Evolutionary conservation across 2,888 invertebrate genomes (phyloP), one percentile per base, ranked within the genome.

Genomic region (Cephonodes hylas): DNA sequence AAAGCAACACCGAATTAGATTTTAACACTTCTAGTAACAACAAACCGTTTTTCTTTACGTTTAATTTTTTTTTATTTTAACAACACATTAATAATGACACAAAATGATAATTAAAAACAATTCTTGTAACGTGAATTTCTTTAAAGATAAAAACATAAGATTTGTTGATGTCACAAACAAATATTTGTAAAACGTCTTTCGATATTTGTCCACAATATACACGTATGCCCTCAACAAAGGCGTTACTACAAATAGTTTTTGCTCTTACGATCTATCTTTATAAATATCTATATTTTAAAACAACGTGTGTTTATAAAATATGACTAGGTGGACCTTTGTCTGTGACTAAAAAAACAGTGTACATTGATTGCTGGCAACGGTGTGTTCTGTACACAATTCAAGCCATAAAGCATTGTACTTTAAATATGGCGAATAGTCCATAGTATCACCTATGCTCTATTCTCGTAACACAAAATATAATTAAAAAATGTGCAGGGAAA

Each of bases 321-420:
- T 65, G 56, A 64, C 72, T 75, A 73, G 65, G 66, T 78, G 77
- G 70, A 72, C 74, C 73, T 72, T 70, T 66, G 66, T 42, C 66
- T 65, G 64, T 63, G 65, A 68, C 66, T 48, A 60, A 65, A 31
- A 34, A 46, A 70, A 58, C 27, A 59, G 68, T 68, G 65, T 69
- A 69, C 57, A 66, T 69, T 61, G 60, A 65, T 66, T 66, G 67
- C 67, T 74, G 59, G 65, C 64, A 63, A 66, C 64, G 58, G 66
- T 72, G 75, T 69, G 71, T 71, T 72, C 67, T 73, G 67, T 66
- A 72, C 67, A 67, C 61, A 65, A 69, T 74, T 72, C 75, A 78
- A 78, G 77, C 77, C 77, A 77, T 77, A 76, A 77, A 77, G 77
- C 77, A 78, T 77, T 72, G 70, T 76, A 73, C 71, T 70, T 69